A percentile compares a stretch with the other conserved stretches of the same genome.
Conservation (phyloP, 1,140 invertebrate genomes). For the Belonocnema kinseyi region DNA sequence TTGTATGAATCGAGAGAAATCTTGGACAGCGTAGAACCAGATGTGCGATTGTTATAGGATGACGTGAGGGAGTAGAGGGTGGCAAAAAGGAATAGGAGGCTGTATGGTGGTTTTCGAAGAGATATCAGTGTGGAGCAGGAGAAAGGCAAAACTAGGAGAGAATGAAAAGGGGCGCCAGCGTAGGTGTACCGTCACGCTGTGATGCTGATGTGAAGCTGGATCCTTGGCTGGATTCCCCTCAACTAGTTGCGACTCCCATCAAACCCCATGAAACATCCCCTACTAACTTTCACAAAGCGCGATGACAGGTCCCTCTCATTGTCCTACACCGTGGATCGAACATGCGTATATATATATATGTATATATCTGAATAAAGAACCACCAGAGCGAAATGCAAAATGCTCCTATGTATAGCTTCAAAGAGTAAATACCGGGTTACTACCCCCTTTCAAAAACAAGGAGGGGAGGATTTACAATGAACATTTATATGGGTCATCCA, state of each 20-base stretch:
- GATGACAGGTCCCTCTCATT: slow-evolving; percentile 57
- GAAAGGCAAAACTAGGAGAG: slow-evolving; percentile 46
- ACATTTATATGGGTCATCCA: no score
- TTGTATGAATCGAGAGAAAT: slow-evolving; percentile 51
- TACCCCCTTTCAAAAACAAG: not conserved
- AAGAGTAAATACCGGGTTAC: slow-evolving; percentile 24
- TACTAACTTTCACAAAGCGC: slow-evolving; percentile 51
- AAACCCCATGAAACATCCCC: slow-evolving; percentile 48
- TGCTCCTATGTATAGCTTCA: not conserved
- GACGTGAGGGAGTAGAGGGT: not conserved
- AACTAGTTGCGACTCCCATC: slow-evolving; percentile 21
- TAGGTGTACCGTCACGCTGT: slow-evolving; percentile 57
- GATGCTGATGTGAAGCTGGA: slow-evolving; percentile 31
- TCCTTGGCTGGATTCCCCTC: slow-evolving; percentile 46
- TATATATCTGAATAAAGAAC: not conserved
- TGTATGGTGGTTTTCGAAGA: slow-evolving; percentile 40
- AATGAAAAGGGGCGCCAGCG: slow-evolving; percentile 58
- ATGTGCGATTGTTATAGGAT: slow-evolving; percentile 53
- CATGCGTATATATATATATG: not conserved
- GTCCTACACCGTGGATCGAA: slow-evolving; percentile 38
- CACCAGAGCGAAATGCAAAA: slow-evolving; percentile 6
- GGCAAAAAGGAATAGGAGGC: slow-evolving; percentile 44
- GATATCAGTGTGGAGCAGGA: slow-evolving; percentile 52
- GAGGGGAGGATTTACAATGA: not conserved
- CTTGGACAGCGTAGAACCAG: slow-evolving; percentile 53